A percentile compares a stretch with the other conserved stretches of the same genome.
phyloP scores from a whole-genome alignment of 2,113 vertebrate species.

The Brachionichthys hirsutus region DNA sequence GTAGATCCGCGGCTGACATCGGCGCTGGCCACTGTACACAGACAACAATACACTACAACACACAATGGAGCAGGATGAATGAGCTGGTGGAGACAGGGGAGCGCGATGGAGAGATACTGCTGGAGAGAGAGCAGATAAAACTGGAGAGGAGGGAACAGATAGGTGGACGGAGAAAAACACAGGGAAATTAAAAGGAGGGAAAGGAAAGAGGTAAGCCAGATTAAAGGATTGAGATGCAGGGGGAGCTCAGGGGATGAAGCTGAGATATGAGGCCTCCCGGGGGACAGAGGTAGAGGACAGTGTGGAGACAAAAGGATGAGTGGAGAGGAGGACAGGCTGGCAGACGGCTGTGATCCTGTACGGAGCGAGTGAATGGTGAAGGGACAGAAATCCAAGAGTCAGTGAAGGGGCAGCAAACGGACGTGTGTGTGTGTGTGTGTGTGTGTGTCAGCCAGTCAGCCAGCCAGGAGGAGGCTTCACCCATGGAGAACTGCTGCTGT shows the following conservation, averaged over 20 bases:
- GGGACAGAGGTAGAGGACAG: constrained; percentile 43
- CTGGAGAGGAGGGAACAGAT: constrained; percentile 12
- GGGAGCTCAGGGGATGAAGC: constrained; percentile 29
- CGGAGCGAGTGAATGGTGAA: constrained; percentile 31
- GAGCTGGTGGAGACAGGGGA: constrained; percentile 11
- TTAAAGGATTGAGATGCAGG: neutral
- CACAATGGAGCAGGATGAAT: constrained; percentile 34
- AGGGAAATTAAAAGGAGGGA: constrained; percentile 16
- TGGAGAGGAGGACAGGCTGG: constrained; percentile 51
- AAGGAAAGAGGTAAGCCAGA: constrained; percentile 20
- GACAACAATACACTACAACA: constrained; percentile 39
- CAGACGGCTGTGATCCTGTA: constrained; percentile 55
- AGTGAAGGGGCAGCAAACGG: constrained; percentile 19
- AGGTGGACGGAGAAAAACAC: constrained; percentile 11
- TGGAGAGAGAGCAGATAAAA: constrained; percentile 23
- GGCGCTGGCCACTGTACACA: constrained; percentile 49
- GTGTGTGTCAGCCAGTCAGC: constrained; percentile 39
- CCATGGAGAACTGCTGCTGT: constrained; percentile 50
- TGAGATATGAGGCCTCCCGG: constrained; percentile 38
- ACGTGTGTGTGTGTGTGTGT: constrained; percentile 22
- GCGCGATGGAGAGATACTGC: constrained; percentile 21
- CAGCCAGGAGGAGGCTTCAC: constrained; percentile 53
- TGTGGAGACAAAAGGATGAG: constrained; percentile 61
- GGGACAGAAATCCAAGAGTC: constrained; percentile 52
- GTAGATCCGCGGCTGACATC: constrained; percentile 45